Percentiles rank a stretch among this genome's conserved stretches.
These are phyloP conservation scores for Mycalesis mineus DNA, from an alignment of 2,888 invertebrate species.

Conservation along the genomic window DNA sequence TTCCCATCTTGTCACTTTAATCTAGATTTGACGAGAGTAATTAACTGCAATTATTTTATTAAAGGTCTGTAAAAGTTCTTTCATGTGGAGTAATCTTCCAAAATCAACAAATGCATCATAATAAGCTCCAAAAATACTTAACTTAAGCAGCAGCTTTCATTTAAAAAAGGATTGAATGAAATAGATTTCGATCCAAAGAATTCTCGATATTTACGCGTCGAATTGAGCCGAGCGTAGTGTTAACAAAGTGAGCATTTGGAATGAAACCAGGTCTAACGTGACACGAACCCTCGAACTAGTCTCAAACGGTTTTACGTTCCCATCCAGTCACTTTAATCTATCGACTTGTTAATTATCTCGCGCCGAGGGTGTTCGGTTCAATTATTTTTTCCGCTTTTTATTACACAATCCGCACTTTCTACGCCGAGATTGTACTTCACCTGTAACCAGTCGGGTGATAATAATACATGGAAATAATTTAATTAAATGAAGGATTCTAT, in stretches of 20 bases:
- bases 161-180: too few relatives aligned
- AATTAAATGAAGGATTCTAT: conserved; percentile 68
- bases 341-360: conserved; percentile 76
- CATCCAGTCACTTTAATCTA: conserved; percentile 69
- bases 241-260: background rate
- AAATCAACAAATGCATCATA: too few relatives aligned
- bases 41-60: too few relatives aligned
- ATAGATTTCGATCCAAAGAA: background rate
- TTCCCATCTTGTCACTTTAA: conserved; percentile 66
- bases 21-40: too few relatives aligned
- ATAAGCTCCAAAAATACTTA: too few relatives aligned
- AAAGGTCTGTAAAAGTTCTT: too few relatives aligned
- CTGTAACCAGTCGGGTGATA: conserved; percentile 65
- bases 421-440: conserved; percentile 77
- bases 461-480: conserved; percentile 62
- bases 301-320: conserved; percentile 34
- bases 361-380: conserved; percentile 71
- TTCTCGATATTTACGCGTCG: background rate
- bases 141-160: background rate
- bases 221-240: background rate
- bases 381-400: conserved; percentile 68
- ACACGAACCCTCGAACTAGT: conserved; percentile 20
- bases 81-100: too few relatives aligned
- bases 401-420: conserved; percentile 68
- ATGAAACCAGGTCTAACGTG: conserved; percentile 7